phyloP scores from a whole-genome alignment of 2,113 vertebrate genomes.

The Vulpes ferrilata region DNA sequence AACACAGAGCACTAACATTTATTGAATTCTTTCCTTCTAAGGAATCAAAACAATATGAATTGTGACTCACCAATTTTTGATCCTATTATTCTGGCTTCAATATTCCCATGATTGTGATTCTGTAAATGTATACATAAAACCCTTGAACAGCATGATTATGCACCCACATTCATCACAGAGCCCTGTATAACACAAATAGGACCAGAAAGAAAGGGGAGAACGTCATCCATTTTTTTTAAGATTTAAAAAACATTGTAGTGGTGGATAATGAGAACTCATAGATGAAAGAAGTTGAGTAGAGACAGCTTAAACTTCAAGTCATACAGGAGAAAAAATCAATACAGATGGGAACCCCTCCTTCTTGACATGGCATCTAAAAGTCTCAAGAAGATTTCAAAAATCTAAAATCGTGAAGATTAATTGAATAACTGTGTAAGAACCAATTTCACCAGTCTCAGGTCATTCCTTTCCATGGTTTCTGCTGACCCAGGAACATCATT shows the following conservation, averaged over 20 bases:
- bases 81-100: background rate
- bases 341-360: background rate
- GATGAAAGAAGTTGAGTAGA: background rate
- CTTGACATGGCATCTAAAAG: background rate
- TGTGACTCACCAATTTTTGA: background rate
- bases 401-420: background rate
- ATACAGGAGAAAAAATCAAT: background rate
- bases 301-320: background rate
- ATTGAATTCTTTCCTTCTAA: background rate
- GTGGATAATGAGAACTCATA: background rate
- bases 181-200: background rate
- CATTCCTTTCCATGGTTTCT: background rate
- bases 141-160: background rate
- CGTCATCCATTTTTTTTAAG: background rate
- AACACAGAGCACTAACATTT: background rate
- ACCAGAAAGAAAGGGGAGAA: background rate
- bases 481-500: background rate
- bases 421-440: background rate
- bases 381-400: background rate
- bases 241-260: background rate
- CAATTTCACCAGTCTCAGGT: background rate
- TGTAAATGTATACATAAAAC: background rate
- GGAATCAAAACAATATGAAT: background rate
- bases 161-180: background rate
- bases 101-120: background rate